Conservation (phyloP, 2,797 vertebrate species). For the Gastrophryne carolinensis region DNA sequence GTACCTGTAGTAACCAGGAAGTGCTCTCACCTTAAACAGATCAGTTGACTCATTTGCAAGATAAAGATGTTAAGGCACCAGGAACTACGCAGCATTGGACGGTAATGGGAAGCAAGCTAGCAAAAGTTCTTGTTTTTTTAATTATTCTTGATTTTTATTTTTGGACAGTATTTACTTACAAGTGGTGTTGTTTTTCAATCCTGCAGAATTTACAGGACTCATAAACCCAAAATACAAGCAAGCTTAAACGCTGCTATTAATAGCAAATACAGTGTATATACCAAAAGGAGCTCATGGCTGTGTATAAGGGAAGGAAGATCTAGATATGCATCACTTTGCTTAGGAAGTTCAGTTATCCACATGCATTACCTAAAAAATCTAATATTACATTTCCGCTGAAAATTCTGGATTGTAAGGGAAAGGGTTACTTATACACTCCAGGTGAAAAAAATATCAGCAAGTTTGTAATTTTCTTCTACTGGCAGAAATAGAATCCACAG, state of each 20-base stretch:
- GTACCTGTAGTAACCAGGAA: constrained; percentile 45
- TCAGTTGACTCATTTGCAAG: constrained; percentile 47
- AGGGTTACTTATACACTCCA: too few species aligned
- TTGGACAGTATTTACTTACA: not conserved
- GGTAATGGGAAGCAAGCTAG: not conserved
- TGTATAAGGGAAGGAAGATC: too few species aligned
- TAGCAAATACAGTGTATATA: not conserved
- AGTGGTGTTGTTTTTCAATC: not conserved
- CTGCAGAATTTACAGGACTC: not conserved
- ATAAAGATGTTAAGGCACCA: constrained; percentile 10
- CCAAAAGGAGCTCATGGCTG: too few species aligned
- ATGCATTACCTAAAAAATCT: too few species aligned
- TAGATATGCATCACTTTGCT: too few species aligned
- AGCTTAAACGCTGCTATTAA: not conserved
- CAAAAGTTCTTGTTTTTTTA: not conserved
- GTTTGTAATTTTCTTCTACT: too few species aligned
- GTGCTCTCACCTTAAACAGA: constrained; percentile 32
- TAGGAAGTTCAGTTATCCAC: too few species aligned
- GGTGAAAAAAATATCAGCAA: too few species aligned
- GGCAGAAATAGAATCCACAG: too few species aligned
- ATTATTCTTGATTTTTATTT: not conserved
- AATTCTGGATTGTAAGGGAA: too few species aligned
- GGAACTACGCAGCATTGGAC: not conserved
- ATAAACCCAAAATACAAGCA: not conserved
- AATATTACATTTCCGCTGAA: too few species aligned